Percentiles rank a stretch among this genome's conserved stretches.
These are phyloP conservation scores for Arnoldichthys spilopterus DNA, from an alignment of 2,797 vertebrate species.

Conservation along the genomic window DNA sequence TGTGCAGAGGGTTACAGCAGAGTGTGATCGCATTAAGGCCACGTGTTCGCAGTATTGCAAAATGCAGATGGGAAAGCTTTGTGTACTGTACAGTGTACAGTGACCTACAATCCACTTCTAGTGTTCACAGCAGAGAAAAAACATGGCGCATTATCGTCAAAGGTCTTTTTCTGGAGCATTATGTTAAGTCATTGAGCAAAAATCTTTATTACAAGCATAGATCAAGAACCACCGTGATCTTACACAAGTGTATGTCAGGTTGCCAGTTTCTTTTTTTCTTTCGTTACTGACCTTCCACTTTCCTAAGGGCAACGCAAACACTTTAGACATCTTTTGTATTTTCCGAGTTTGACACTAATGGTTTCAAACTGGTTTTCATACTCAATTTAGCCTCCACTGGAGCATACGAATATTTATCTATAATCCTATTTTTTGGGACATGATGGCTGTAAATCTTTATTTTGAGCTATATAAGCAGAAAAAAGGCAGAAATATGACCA, in stretches of 20 bases:
- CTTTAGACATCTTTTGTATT: constrained; percentile 2
- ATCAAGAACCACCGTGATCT: not conserved
- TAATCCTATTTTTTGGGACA: constrained; percentile 56
- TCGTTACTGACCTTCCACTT: not conserved
- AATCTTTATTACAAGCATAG: not conserved
- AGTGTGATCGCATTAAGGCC: constrained; percentile 19
- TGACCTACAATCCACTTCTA: constrained; percentile 5
- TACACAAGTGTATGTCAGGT: constrained; percentile 12
- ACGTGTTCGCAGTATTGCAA: constrained; percentile 25
- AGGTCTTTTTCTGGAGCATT: not conserved
- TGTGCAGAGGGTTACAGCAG: constrained; percentile 8
- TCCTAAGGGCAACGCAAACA: not conserved
- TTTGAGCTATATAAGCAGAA: constrained; percentile 54
- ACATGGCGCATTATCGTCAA: not conserved
- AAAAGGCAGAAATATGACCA: constrained; percentile 57
- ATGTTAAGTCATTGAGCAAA: not conserved
- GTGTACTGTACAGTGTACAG: constrained; percentile 12
- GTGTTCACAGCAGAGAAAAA: constrained; percentile 14
- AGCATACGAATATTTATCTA: constrained; percentile 45
- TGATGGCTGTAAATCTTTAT: constrained; percentile 61
- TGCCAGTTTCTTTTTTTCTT: not conserved
- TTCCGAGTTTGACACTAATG: constrained; percentile 48
- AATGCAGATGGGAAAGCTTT: not conserved
- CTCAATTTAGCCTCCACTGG: constrained; percentile 45
- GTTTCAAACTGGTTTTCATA: constrained; percentile 48